Conservation (phyloP, 2,888 invertebrate species). For the Pseudococcus longispinus region DNA sequence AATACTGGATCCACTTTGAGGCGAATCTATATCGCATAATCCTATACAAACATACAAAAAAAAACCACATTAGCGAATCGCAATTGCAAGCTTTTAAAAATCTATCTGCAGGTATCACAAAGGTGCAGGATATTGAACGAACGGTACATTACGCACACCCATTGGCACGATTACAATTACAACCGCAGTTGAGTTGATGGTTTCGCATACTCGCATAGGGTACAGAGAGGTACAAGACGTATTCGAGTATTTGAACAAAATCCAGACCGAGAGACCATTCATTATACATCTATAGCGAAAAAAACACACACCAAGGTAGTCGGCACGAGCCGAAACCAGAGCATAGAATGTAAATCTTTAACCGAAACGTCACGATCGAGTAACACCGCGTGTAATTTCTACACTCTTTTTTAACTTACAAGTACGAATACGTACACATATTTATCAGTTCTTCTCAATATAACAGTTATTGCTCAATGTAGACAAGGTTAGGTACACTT, state of each 20-base stretch:
- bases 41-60: slow-evolving; percentile 64
- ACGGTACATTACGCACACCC: not conserved
- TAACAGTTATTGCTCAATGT: not conserved
- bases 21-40: slow-evolving; percentile 84
- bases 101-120: not conserved
- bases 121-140: not conserved
- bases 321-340: slow-evolving; percentile 33
- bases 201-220: no score
- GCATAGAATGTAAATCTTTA: slow-evolving; percentile 17
- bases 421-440: not conserved
- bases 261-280: not conserved
- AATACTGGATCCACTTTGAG: slow-evolving; percentile 77
- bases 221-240: not conserved
- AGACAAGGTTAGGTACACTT: not conserved
- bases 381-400: slow-evolving; percentile 5
- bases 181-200: not conserved
- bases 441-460: not conserved
- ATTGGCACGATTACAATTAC: slow-evolving; percentile 35
- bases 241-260: slow-evolving; percentile 29
- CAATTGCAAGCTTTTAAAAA: not conserved
- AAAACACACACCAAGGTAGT: slow-evolving; percentile 12
- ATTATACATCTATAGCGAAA: not conserved
- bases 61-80: not conserved
- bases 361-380: slow-evolving; percentile 42
- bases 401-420: no score